Conservation (phyloP, 1,140 invertebrate species). For the Atta colombica region DNA sequence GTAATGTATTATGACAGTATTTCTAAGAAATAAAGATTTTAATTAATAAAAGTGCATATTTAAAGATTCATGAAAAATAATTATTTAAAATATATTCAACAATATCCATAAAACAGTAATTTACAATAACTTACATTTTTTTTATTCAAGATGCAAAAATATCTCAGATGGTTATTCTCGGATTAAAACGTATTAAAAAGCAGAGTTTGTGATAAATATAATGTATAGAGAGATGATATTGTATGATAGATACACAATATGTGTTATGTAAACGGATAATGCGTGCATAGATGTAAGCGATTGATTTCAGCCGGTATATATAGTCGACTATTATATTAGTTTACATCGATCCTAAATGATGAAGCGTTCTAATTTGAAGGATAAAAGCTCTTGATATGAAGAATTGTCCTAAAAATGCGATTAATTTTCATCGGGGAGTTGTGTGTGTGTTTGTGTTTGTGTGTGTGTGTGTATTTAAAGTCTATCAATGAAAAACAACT, state of each 20-base stretch:
- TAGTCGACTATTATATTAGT: slow-evolving; percentile 45
- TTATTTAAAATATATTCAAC: no score
- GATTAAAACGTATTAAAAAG: neutral
- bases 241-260: slow-evolving; percentile 5
- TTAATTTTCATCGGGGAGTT: slow-evolving; percentile 24
- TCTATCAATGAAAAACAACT: neutral
- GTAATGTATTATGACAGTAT: no score
- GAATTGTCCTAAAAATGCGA: slow-evolving; percentile 43
- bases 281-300: slow-evolving; percentile 18
- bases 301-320: slow-evolving; percentile 16
- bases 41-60: no score
- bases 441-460: no score
- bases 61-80: no score
- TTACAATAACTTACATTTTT: no score
- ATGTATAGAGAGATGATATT: neutral
- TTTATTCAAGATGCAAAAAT: no score
- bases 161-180: no score
- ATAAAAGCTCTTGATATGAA: slow-evolving; percentile 5
- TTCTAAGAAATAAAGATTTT: no score
- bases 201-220: neutral
- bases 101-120: no score
- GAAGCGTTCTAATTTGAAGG: slow-evolving; percentile 7
- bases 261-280: slow-evolving; percentile 28
- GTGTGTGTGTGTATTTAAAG: neutral
- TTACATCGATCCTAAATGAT: slow-evolving; percentile 25